Evolutionary conservation across 2,113 vertebrate genomes (phyloP), one percentile per base, ranked within the genome.

Genomic region (Plecturocebus donacophilus): DNA sequence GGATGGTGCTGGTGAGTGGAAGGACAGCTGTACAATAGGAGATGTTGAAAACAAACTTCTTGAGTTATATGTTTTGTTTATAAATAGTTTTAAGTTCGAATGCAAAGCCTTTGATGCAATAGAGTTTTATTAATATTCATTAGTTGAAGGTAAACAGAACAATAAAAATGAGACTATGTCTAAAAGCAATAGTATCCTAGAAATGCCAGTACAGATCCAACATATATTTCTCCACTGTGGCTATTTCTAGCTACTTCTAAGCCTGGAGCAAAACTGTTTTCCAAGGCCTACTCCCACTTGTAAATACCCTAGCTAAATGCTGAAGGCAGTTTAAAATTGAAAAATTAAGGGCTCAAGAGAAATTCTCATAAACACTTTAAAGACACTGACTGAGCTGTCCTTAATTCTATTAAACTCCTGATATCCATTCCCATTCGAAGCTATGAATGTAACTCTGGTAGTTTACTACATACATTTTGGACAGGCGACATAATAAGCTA

Each of bases 281-380:
- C 79, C 35, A 87, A 95, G 49, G 9, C 32, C 95, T 90, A 47
- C 56, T 97, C 73, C 42, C 56, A 75, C 20, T 7, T 93, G 86
- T 81, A 91, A 87, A 64, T 77, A 56, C 21, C 42, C 49, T 56
- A 64, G 61, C 27, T 95, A 93, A 95, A 93, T 91, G 75, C 93
- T 96, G 58, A 95, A 97, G 93, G 68, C 80, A 79, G 21, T 81
- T 94, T 77, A 96, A 93, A 94, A 92, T 38, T 88, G 58, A 95
- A 70, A 87, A 97, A 85, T 96, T 97, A 96, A 92, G 56, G 19
- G 40, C 76, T 96, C 56, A 52, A 94, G 70, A 90, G 52, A 96
- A 87, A 97, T 84, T 32, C 71, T 96, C n/a, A 61, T 85, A 92
- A 95, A 77, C 80, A 90, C 90, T 93, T 96, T 95, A 95, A 91